These are phyloP conservation scores for Calephelis perditalis DNA, from an alignment of 2,888 invertebrate genomes.

Conservation along the genomic window DNA sequence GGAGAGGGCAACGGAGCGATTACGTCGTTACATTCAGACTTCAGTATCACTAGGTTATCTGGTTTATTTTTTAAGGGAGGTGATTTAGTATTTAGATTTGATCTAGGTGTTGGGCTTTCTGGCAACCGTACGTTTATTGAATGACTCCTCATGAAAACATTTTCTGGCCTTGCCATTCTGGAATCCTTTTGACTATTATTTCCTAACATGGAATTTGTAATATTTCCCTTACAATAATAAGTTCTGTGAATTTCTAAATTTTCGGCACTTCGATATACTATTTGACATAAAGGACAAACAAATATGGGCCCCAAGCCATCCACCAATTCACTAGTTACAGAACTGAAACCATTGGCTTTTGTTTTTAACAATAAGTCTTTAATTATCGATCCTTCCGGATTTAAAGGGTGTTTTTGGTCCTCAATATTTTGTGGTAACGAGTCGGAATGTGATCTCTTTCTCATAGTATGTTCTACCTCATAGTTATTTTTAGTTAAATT, in stretches of 20 bases:
- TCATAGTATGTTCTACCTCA: slow-evolving; percentile 54
- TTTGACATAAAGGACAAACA: slow-evolving; percentile 87
- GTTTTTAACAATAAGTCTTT: slow-evolving; percentile 89
- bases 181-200: slow-evolving; percentile 53
- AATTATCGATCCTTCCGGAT: slow-evolving; percentile 82
- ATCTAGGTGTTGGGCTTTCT: slow-evolving; percentile 66
- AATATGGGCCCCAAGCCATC: slow-evolving; percentile 79
- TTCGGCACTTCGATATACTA: slow-evolving; percentile 87
- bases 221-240: slow-evolving; percentile 86
- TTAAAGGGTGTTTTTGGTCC: slow-evolving; percentile 79
- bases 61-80: slow-evolving; percentile 67
- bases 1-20: slow-evolving; percentile 87
- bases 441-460: slow-evolving; percentile 79
- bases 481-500: slow-evolving; percentile 74
- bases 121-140: slow-evolving; percentile 78
- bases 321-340: slow-evolving; percentile 75
- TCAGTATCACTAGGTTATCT: slow-evolving; percentile 75
- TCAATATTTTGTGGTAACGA: slow-evolving; percentile 63
- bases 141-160: slow-evolving; percentile 77
- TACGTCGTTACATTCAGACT: slow-evolving; percentile 66
- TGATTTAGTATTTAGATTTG: slow-evolving; percentile 51
- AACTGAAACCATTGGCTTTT: slow-evolving; percentile 63
- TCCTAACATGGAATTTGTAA: slow-evolving; percentile 39
- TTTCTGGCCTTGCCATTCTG: slow-evolving; percentile 58
- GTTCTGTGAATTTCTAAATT: slow-evolving; percentile 88